Conservation (phyloP, 1,140 invertebrate genomes). For the Diabrotica virgifera region DNA sequence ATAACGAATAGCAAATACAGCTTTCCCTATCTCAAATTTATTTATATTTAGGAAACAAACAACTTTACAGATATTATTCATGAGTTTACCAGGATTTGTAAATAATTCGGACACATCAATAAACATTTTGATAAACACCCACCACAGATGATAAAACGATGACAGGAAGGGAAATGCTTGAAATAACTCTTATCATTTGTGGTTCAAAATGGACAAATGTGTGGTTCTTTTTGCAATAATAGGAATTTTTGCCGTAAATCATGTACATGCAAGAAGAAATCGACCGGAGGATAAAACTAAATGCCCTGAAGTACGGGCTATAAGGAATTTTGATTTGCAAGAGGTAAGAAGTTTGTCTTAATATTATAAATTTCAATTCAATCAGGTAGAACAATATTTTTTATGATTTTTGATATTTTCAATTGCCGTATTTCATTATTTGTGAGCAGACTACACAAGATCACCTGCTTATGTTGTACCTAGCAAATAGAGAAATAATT, state of each 20-base stretch:
- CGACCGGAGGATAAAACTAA: constrained; percentile 57
- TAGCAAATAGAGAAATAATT: too few relatives aligned
- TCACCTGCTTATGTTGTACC: too few relatives aligned
- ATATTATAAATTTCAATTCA: too few relatives aligned
- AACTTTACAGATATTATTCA: too few relatives aligned
- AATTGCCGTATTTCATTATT: too few relatives aligned
- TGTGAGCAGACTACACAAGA: too few relatives aligned
- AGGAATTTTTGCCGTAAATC: neutral
- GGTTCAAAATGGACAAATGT: neutral
- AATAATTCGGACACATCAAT: neutral
- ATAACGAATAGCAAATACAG: too few relatives aligned
- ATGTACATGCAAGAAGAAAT: constrained; percentile 34
- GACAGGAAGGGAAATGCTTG: constrained; percentile 6
- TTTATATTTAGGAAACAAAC: too few relatives aligned
- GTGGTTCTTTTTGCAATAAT: constrained; percentile 3
- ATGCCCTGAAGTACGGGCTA: constrained; percentile 56
- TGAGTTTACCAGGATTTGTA: too few relatives aligned
- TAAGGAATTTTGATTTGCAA: constrained; percentile 54
- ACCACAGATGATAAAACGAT: constrained; percentile 8
- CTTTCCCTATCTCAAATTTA: too few relatives aligned
- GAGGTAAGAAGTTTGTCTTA: constrained; percentile 29
- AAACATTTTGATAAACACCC: constrained; percentile 8
- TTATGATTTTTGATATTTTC: too few relatives aligned
- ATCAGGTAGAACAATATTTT: too few relatives aligned
- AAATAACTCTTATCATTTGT: neutral